Percentiles rank a stretch among this genome's conserved stretches.
These are phyloP conservation scores for Corynorhinus townsendii DNA, from an alignment of 2,113 vertebrate genomes.

Conservation along the genomic window DNA sequence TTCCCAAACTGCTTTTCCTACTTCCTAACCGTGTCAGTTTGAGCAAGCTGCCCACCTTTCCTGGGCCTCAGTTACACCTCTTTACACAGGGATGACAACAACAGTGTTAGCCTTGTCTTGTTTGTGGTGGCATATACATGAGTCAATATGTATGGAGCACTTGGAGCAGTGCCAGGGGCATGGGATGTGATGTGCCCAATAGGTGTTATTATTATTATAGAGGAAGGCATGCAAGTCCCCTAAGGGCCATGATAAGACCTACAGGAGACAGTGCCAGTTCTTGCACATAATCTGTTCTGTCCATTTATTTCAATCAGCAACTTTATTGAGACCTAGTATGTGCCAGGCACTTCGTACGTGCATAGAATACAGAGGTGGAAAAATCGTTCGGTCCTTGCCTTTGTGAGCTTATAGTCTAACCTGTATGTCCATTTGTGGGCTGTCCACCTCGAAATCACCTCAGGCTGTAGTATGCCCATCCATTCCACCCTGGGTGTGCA, in stretches of 20 bases:
- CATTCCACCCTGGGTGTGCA: accelerated
- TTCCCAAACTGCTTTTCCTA: not conserved
- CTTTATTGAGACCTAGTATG: not conserved
- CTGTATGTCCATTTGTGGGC: accelerated
- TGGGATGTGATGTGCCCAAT: not conserved
- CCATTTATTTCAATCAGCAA: not conserved
- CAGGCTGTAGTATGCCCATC: accelerated
- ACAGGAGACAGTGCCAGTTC: not conserved
- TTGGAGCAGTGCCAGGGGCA: not conserved
- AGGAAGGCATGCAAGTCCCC: not conserved
- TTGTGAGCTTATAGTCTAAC: not conserved
- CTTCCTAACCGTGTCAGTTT: not conserved
- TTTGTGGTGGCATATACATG: not conserved
- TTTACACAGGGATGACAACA: not conserved
- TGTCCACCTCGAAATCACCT: too few relatives aligned
- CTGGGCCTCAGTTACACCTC: not conserved
- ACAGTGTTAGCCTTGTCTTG: not conserved
- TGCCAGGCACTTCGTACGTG: not conserved
- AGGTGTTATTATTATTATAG: too few relatives aligned
- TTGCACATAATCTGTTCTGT: not conserved
- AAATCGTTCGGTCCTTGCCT: too few relatives aligned
- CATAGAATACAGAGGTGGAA: not conserved
- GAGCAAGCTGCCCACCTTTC: not conserved
- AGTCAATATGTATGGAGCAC: not conserved
- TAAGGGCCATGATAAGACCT: not conserved